phyloP scores from a whole-genome alignment of 2,113 vertebrate species.

The Sterrhoptilus dennistouni region DNA sequence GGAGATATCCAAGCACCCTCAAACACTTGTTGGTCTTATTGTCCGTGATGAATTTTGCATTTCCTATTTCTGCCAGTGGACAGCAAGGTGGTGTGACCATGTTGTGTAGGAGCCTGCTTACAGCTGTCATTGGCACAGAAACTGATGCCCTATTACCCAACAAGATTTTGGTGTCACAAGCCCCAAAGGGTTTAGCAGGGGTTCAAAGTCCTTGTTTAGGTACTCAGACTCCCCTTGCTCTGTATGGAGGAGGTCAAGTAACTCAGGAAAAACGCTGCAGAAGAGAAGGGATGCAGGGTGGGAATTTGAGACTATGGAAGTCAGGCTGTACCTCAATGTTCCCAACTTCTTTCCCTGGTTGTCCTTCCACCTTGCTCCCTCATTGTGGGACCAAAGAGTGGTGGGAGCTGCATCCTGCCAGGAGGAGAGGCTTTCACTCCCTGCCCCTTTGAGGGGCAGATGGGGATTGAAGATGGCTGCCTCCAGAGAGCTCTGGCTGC shows the following conservation, averaged over 20 bases:
- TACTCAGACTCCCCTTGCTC: background rate
- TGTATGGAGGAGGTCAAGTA: background rate
- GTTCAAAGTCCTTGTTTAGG: background rate
- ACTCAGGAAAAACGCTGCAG: background rate
- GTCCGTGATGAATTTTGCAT: background rate
- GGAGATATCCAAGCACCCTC: background rate
- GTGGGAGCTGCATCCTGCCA: background rate
- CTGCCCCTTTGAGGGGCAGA: background rate
- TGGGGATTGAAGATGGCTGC: background rate
- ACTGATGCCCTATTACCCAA: background rate
- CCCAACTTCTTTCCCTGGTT: background rate
- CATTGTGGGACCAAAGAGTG: rapidly evolving
- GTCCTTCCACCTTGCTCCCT: background rate
- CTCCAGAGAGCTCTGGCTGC: background rate
- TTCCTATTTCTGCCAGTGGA: background rate
- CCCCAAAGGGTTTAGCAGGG: background rate
- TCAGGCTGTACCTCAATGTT: background rate
- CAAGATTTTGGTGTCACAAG: background rate
- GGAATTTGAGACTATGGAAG: background rate
- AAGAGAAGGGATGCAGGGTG: background rate
- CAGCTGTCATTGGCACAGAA: background rate
- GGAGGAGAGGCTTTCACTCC: background rate
- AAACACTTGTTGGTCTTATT: background rate
- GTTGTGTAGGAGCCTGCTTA: background rate
- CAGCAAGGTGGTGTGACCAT: background rate